Evolutionary conservation across 2,888 invertebrate species (phyloP).

Genomic region (Mythimna impura): DNA sequence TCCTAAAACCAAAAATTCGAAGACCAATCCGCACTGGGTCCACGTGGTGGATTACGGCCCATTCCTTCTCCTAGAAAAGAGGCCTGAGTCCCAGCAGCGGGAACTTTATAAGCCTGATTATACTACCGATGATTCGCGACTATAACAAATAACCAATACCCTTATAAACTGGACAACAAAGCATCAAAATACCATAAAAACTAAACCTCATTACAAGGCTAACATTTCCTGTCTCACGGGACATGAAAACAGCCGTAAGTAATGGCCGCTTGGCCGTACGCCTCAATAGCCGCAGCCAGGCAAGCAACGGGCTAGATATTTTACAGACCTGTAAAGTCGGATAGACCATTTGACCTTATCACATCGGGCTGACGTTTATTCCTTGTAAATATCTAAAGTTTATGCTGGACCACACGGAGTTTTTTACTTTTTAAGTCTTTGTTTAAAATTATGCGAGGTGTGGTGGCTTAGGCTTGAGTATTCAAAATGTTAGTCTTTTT

Average conservation of each 20-base stretch:
- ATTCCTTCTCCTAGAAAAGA: too few species aligned
- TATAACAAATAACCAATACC: neutral
- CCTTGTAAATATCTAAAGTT: conserved; percentile 58
- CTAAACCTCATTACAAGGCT: conserved; percentile 30
- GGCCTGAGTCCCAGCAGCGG: too few species aligned
- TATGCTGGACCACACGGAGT: conserved; percentile 53
- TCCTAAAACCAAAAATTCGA: too few species aligned
- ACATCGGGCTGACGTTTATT: conserved; percentile 59
- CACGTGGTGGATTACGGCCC: too few species aligned
- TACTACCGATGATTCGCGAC: neutral
- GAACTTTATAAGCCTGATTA: too few species aligned
- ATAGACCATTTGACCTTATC: conserved; percentile 67
- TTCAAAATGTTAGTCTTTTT: too few species aligned
- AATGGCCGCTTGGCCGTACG: conserved; percentile 36
- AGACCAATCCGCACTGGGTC: too few species aligned
- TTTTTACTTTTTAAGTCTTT: conserved; percentile 4
- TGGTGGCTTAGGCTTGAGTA: too few species aligned
- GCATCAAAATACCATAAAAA: conserved; percentile 26
- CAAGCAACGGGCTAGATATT: conserved; percentile 52
- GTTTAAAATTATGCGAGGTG: neutral
- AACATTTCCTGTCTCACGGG: conserved; percentile 54
- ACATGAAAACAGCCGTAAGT: conserved; percentile 60
- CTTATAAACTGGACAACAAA: conserved; percentile 6
- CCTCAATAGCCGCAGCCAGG: conserved; percentile 31
- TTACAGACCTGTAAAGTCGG: conserved; percentile 63